Percentiles rank a stretch among this genome's conserved stretches.
phyloP scores from a whole-genome alignment of 2,113 vertebrate species.

The Ciconia stormi region DNA sequence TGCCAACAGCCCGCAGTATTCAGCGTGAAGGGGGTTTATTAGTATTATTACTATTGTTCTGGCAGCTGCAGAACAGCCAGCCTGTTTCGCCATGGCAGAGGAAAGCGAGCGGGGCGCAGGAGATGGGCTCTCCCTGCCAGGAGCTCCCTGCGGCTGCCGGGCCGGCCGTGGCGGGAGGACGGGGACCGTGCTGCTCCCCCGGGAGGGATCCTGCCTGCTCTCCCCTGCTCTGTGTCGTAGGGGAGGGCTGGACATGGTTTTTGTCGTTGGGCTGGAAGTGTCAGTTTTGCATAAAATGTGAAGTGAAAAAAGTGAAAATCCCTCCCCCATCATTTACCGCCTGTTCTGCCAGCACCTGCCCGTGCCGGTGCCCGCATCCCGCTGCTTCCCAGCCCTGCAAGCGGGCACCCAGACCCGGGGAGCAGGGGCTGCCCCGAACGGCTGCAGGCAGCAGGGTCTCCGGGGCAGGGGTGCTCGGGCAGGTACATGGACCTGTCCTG shows the following conservation, averaged over 20 bases:
- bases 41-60: constrained; percentile 33
- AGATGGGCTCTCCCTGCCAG: neutral
- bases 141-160: neutral
- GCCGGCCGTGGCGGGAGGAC: accelerated
- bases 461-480: neutral
- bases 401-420: neutral
- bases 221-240: neutral
- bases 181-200: neutral
- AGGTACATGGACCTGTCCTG: neutral
- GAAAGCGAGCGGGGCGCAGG: neutral
- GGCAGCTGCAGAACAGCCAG: constrained; percentile 42
- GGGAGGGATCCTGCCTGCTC: neutral
- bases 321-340: neutral
- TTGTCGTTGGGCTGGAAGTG: neutral
- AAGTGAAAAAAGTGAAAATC: neutral
- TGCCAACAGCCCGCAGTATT: constrained; percentile 46
- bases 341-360: neutral
- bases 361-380: neutral
- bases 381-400: neutral
- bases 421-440: neutral
- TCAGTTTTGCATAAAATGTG: neutral
- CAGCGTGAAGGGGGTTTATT: neutral
- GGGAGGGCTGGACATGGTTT: neutral
- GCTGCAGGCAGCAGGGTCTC: neutral
- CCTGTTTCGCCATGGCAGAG: neutral